Evolutionary conservation across 2,797 vertebrate species (phyloP).

Genomic region (Taeniopygia guttata): DNA sequence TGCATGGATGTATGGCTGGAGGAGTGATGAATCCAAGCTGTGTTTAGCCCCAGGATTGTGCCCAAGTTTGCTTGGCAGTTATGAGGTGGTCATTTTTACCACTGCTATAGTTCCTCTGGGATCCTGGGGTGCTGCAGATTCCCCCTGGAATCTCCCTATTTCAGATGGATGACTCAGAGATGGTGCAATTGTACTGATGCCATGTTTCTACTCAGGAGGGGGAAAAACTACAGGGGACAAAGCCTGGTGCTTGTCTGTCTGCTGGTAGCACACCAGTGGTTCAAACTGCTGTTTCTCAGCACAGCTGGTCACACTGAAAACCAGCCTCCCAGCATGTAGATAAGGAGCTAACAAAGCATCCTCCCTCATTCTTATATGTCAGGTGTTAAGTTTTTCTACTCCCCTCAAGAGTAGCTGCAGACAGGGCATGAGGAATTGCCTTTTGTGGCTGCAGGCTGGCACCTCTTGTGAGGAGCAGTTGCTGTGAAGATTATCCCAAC

Average conservation of each 20-base stretch:
- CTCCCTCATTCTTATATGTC: not conserved
- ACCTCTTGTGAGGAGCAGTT: not conserved
- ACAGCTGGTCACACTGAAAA: not conserved
- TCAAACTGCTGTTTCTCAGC: not conserved
- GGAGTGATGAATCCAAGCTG: not conserved
- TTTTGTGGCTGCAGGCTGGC: not conserved
- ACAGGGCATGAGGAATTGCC: not conserved
- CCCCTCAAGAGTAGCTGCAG: not conserved
- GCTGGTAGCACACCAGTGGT: not conserved
- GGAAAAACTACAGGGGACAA: rapidly evolving
- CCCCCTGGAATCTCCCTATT: not conserved
- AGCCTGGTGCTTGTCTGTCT: not conserved
- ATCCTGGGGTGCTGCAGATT: not conserved
- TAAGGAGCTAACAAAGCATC: not conserved
- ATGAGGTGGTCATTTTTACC: not conserved
- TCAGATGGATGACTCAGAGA: not conserved
- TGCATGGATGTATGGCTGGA: not conserved
- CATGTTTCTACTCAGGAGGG: not conserved
- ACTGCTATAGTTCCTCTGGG: not conserved
- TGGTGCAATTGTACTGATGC: not conserved
- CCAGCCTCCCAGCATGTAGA: not conserved
- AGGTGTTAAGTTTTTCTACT: not conserved
- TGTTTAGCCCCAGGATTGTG: not conserved
- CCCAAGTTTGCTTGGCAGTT: not conserved
- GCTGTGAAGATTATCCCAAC: not conserved